Conservation (phyloP, 2,797 vertebrate genomes). For the Esox lucius region DNA sequence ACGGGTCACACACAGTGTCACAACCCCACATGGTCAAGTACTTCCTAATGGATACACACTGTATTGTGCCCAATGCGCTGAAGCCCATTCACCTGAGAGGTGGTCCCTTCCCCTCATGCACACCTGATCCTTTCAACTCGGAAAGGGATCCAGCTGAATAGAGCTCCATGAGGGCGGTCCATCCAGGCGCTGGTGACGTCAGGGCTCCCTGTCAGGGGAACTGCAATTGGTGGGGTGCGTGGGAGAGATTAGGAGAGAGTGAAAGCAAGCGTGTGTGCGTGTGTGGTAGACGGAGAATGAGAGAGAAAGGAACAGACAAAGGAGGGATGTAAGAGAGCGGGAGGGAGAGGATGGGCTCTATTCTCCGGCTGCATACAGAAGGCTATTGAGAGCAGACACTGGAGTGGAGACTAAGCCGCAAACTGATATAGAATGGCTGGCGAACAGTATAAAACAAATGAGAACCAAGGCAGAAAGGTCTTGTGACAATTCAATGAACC, state of each 20-base stretch:
- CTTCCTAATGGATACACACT: constrained; percentile 42
- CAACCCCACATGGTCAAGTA: constrained; percentile 15
- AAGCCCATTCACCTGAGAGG: constrained; percentile 42
- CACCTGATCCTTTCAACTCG: constrained; percentile 60
- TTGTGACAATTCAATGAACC: constrained; percentile 57
- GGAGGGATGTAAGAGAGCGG: constrained; percentile 16
- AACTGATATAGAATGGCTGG: constrained; percentile 68
- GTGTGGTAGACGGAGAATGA: neutral
- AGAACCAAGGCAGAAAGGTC: constrained; percentile 59
- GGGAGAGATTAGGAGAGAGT: constrained; percentile 26
- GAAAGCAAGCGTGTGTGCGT: neutral
- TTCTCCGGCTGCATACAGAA: constrained; percentile 71
- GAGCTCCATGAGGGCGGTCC: constrained; percentile 53
- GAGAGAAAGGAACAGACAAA: constrained; percentile 10
- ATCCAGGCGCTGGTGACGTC: constrained; percentile 62
- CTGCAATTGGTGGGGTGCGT: constrained; percentile 51
- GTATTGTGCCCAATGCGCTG: neutral
- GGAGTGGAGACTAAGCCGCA: constrained; percentile 64
- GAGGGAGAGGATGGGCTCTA: constrained; percentile 51
- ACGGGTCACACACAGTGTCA: constrained; percentile 40
- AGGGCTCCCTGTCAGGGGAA: constrained; percentile 61
- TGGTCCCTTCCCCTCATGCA: constrained; percentile 33
- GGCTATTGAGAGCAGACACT: constrained; percentile 67
- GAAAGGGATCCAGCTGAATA: constrained; percentile 52
- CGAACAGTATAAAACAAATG: constrained; percentile 60